Evolutionary conservation across 2,797 vertebrate genomes (phyloP).

Genomic region (Garrulus glandarius): DNA sequence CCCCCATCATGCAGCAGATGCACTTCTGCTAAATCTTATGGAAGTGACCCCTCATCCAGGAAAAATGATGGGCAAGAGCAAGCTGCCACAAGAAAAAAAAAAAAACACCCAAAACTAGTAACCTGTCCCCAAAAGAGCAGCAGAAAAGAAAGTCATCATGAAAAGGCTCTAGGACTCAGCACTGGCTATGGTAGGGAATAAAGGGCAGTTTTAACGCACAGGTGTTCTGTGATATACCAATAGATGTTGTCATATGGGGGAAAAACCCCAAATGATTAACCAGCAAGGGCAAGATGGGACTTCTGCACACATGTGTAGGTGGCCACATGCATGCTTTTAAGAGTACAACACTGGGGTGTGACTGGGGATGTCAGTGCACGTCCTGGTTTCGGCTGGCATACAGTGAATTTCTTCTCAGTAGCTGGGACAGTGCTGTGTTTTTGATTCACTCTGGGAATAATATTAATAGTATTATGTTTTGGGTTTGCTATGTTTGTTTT

Average conservation of each 20-base stretch:
- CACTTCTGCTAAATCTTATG: neutral
- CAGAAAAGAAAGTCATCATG: neutral
- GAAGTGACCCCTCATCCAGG: neutral
- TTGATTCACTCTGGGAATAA: neutral
- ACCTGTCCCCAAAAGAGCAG: neutral
- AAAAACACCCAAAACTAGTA: neutral
- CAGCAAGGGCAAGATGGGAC: neutral
- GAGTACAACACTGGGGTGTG: neutral
- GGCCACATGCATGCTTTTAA: rapidly evolving
- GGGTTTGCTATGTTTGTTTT: neutral
- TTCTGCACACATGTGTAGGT: rapidly evolving
- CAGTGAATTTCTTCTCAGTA: neutral
- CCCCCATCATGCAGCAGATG: neutral
- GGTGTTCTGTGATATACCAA: neutral
- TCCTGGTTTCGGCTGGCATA: neutral
- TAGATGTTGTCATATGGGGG: neutral
- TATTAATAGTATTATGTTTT: neutral
- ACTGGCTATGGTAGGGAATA: rapidly evolving
- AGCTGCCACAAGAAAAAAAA: neutral
- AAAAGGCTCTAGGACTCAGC: neutral
- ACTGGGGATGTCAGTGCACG: rapidly evolving
- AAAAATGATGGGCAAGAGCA: neutral
- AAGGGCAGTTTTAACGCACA: neutral
- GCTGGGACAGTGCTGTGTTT: neutral
- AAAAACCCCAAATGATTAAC: neutral